Base-by-base conservation (phyloP, 92 coral and sea anemone genomes). In the Paramuricea clavata region DNA sequence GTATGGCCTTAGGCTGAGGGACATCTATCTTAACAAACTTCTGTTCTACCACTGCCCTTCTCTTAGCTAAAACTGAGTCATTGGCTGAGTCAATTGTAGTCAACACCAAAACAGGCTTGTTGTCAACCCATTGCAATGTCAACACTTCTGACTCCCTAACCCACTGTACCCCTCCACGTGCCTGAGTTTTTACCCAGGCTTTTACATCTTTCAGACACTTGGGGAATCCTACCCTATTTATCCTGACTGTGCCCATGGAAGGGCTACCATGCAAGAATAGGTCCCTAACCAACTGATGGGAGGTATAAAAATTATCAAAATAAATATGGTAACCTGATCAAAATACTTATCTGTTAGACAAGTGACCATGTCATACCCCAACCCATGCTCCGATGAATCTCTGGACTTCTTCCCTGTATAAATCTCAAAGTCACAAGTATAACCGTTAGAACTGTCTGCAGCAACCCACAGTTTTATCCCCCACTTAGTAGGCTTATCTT, bases 281-380 rank as follows among this genome's bases (percentile, higher is more conserved):
- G 50, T 89, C 89, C 67, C 68, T 82, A 31, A 89, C 80, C 26
- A 86, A 86, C 68, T 75, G 89, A 10, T 76, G 41, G 9, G 92
- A 88, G 17, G 88, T 85, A 27, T 88, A 92, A 42, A 89, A 88
- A 69, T 89, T 81, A 62, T 92, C 92, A 33, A 89, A 44, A 78
- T 74, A 91, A 42, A 92, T 49, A 56, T 92, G 85, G 68, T 92
- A 92, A 69, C 94, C 94, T 88, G 90, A 74, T 76, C 76, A 28
- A 80, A 72, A 35, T 47, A 68, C 43, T 77, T 81, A 43, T 80
- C 16, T 73, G 85, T 68, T n/a, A 86, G 89, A 60, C 74, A 50
- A 92, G 74, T 88, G 0, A 88, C 92, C 19, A 92, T 88, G 76
- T 89, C 92, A 80, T 92, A 92, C 17, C 88, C 92, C 11, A 92